Percentiles rank a stretch among this genome's conserved stretches.
Conservation (phyloP, 2,797 vertebrate genomes). For the Oreochromis mossambicus region DNA sequence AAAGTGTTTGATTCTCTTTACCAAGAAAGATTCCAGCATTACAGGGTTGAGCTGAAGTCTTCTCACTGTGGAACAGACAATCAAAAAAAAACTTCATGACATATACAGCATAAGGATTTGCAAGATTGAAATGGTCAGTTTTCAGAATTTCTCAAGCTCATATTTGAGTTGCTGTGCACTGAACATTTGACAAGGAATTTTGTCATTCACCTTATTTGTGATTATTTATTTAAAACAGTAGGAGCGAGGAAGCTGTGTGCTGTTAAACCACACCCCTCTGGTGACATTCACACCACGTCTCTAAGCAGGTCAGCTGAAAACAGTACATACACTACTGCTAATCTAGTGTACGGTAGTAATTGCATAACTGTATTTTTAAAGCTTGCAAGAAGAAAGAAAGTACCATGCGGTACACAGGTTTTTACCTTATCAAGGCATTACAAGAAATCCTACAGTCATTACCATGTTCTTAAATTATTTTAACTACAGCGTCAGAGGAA, state of each 20-base stretch:
- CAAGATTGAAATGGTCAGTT: background rate
- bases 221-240: background rate
- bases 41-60: background rate
- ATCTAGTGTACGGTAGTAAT: background rate
- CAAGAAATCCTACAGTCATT: background rate
- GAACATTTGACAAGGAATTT: background rate
- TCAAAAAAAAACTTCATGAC: background rate
- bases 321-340: background rate
- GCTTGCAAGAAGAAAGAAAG: background rate
- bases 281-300: background rate
- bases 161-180: background rate
- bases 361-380: background rate
- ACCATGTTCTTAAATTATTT: background rate
- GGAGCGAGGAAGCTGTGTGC: background rate
- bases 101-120: background rate
- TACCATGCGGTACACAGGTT: background rate
- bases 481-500: background rate
- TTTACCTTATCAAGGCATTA: background rate
- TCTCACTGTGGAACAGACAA: constrained; percentile 28
- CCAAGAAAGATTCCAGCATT: background rate
- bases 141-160: background rate
- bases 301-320: background rate
- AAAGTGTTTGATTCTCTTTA: constrained; percentile 9
- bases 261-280: background rate
- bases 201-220: background rate